phyloP scores from a whole-genome alignment of 2,888 invertebrate species.

The Torymus aiolomorphi region DNA sequence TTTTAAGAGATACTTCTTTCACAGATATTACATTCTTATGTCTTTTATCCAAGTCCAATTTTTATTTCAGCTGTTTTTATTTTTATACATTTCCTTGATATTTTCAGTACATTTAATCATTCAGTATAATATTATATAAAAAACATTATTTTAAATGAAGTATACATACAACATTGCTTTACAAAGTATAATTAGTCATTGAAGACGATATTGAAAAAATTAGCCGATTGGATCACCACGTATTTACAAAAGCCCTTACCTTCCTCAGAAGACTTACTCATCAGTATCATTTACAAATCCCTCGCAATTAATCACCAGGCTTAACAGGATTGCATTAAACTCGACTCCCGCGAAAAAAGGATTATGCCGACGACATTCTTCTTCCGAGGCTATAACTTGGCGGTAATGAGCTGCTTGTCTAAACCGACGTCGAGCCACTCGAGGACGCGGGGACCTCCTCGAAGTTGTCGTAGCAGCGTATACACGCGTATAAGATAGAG shows the following conservation, averaged over 20 bases:
- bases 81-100: background rate
- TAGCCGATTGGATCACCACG: too few relatives aligned
- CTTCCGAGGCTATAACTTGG: constrained; percentile 8
- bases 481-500: too few relatives aligned
- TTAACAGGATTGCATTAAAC: constrained; percentile 3
- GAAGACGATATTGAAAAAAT: too few relatives aligned
- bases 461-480: background rate
- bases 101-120: too few relatives aligned
- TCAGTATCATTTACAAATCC: too few relatives aligned
- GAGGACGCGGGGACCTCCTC: background rate
- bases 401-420: constrained; percentile 8
- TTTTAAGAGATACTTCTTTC: constrained; percentile 4
- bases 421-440: background rate
- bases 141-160: too few relatives aligned
- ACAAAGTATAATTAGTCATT: too few relatives aligned
- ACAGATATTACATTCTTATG: background rate
- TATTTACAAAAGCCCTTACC: too few relatives aligned
- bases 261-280: too few relatives aligned
- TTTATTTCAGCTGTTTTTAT: background rate
- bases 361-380: background rate
- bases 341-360: background rate
- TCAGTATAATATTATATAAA: too few relatives aligned
- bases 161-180: too few relatives aligned
- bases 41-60: constrained; percentile 3
- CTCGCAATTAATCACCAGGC: constrained; percentile 4